These are phyloP conservation scores for Cerceris rybyensis DNA, from an alignment of 2,888 invertebrate genomes.

Conservation along the genomic window DNA sequence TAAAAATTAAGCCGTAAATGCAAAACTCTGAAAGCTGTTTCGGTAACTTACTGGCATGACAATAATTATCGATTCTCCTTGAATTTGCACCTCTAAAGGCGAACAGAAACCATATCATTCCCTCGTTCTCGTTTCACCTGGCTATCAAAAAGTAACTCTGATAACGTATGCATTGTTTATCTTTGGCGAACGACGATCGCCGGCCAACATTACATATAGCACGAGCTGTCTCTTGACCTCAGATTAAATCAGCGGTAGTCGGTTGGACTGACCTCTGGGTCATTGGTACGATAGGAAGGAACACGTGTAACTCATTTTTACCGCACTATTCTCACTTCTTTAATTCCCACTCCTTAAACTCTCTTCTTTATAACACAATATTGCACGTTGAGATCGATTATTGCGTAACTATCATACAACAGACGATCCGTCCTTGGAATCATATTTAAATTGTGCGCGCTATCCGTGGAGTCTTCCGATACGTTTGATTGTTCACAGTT, in stretches of 20 bases:
- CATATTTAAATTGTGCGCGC: neutral
- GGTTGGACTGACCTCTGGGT: slow-evolving; percentile 52
- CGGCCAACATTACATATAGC: slow-evolving; percentile 27
- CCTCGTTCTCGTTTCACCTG: neutral
- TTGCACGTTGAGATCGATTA: too few relatives aligned
- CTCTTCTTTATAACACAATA: neutral
- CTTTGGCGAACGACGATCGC: slow-evolving; percentile 24
- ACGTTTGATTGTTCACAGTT: too few relatives aligned
- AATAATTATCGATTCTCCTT: neutral
- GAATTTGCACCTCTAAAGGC: neutral
- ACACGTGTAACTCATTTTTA: slow-evolving; percentile 58
- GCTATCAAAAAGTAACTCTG: neutral
- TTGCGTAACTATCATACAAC: too few relatives aligned
- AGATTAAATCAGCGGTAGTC: slow-evolving; percentile 59
- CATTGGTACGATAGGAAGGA: slow-evolving; percentile 55
- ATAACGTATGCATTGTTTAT: slow-evolving; percentile 31
- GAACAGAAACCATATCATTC: neutral
- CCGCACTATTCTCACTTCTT: slow-evolving; percentile 9
- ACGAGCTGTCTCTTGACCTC: slow-evolving; percentile 57
- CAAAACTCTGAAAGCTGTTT: neutral
- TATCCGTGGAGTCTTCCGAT: neutral
- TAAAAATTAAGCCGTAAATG: too few relatives aligned
- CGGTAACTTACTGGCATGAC: neutral
- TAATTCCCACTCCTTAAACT: neutral
- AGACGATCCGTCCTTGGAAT: too few relatives aligned